Base-by-base conservation (phyloP, 2,797 vertebrate genomes). In the Paramormyrops hopkinsi region DNA sequence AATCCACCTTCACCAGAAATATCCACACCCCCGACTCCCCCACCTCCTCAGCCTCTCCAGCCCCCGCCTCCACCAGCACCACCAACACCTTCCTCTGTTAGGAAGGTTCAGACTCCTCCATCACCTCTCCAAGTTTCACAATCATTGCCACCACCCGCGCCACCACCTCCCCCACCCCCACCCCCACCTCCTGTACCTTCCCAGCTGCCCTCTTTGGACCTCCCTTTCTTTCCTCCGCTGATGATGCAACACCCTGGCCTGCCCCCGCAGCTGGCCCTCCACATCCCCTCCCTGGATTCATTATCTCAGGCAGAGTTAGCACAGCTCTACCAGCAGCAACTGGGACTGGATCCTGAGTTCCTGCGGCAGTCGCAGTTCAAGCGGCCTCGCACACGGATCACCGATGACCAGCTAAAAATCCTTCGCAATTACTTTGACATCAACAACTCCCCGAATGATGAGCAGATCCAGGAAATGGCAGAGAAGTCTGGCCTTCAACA, bases 401-500 rank as follows among this genome's bases (percentile, higher is more conserved):
- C 98, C 11, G 98, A 99, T 88, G 99, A 99, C 89, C 99, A 99
- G 89, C 95, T 99, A 29, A 99, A 99, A 94, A 97, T 99, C 91
- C 95, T 99, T 37, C 94, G 98, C 65, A 97, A 97, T 90, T 98
- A 99, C 92, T 99, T 99, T 94, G 98, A 99, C 93, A 99, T 99
- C 91, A 99, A 99, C 92, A 99, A 99, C 93, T 99, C 98, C 53
- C 99, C 99, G 11, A 98, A 98, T 89, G 99, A 99, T 92, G 99
- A 99, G 88, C 98, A 99, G 94, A 98, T 99, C 92, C 98, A 99
- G 90, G 99, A 99, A 93, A 99, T 99, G 98, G 98, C 98, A 46
- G 99, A 99, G 84, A 99, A 99, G 93, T 99, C 98, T 89, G 97
- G 98, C 84, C 97, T 99, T 89, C 98, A 98, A 6, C 98, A 99